Evolutionary conservation across 2,113 vertebrate genomes (phyloP), one percentile per base, ranked within the genome.

Genomic region (Lamprotornis superbus): DNA sequence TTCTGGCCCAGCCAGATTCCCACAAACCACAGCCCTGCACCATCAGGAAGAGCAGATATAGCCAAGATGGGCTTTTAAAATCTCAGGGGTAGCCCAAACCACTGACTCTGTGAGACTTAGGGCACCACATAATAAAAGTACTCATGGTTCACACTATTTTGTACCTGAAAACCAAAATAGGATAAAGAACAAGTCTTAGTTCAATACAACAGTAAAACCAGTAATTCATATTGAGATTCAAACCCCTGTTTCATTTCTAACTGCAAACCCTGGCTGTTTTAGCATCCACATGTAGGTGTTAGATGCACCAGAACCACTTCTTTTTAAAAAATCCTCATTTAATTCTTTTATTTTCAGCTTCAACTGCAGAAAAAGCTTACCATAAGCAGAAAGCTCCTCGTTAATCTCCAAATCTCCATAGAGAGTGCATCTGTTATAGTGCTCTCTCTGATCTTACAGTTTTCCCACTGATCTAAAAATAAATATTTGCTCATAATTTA

Each of bases 391-490:
- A 95, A 93, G 27, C 75, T 90, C 37, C 71, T 73, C 10, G 4
- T 40, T 94, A 64, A 97, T 92, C 93, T 95, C 50, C 60, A 71
- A 70, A 86, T 87, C 73, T 96, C 93, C 70, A 92, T 68, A 59
- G 90, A 90, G 80, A 89, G 90, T 46, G 17, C 59, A 77, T 92
- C 88, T 84, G 80, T 57, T 93, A 60, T 50, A 50, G 76, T 70
- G 67, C 16, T 70, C 22, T 47, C 70, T 93, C 93, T 94, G 83
- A 94, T 96, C 92, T 82, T 73, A 50, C 0, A 46, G 61, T 76
- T 90, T 95, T 83, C 21, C n/a, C 87, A 80, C 53, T 77, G 35
- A 91, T 85, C 86, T 91, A 94, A 95, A 93, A 92, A 84, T 90
- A 75, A 55, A 21, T 77, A 81, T 83, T 90, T 90, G 11, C 17